Evolutionary conservation across 2,888 invertebrate genomes (phyloP).

Genomic region (Anoncus sp.): DNA sequence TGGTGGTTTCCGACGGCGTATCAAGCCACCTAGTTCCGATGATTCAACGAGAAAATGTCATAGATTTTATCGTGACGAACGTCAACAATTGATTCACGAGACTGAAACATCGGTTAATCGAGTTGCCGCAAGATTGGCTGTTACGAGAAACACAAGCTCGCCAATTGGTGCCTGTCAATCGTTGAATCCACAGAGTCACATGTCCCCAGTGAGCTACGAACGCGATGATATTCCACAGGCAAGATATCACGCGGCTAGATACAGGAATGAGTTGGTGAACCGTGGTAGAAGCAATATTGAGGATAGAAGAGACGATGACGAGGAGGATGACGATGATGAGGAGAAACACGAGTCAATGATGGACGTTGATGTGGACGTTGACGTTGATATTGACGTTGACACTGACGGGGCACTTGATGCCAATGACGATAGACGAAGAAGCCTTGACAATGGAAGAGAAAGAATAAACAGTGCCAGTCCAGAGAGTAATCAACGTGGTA

Average conservation of each 20-base stretch:
- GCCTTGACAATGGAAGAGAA: conserved; percentile 78
- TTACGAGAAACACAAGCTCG: conserved; percentile 57
- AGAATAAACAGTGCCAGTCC: conserved; percentile 85
- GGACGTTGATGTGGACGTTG: conserved; percentile 67
- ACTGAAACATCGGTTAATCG: conserved; percentile 18
- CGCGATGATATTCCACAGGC: conserved; percentile 53
- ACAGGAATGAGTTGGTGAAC: conserved; percentile 50
- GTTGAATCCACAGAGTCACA: conserved; percentile 23
- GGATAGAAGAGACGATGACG: too few species aligned
- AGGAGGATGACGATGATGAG: conserved; percentile 55
- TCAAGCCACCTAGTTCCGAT: conserved; percentile 7
- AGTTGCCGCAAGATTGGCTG: conserved; percentile 32
- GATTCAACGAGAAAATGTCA: conserved; percentile 38
- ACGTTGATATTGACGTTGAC: conserved; percentile 72
- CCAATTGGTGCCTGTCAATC: conserved; percentile 49
- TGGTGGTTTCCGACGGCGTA: conserved; percentile 38
- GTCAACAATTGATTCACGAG: conserved; percentile 29
- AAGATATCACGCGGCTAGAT: conserved; percentile 47
- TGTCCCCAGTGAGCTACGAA: conserved; percentile 20
- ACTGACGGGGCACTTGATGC: conserved; percentile 73
- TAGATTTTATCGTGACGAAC: conserved; percentile 42
- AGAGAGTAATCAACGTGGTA: conserved; percentile 84
- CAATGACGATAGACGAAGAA: conserved; percentile 73
- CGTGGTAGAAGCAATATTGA: too few species aligned
- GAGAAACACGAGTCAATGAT: conserved; percentile 76